phyloP scores from a whole-genome alignment of 2,888 invertebrate species.

The Calameuta pallipes region DNA sequence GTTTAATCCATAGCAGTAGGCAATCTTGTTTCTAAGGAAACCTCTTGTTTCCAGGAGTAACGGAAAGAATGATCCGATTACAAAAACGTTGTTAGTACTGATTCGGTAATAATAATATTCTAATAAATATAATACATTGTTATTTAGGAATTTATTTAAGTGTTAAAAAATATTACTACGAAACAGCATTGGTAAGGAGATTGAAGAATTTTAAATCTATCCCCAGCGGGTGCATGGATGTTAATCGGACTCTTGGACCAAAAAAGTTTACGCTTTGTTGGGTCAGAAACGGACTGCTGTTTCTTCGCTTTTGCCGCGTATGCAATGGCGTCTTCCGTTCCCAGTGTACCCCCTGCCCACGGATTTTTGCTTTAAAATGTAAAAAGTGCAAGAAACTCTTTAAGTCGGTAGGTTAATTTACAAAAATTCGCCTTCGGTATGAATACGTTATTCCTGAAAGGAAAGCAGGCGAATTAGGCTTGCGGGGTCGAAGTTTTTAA shows the following conservation, averaged over 20 bases:
- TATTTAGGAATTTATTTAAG: background rate
- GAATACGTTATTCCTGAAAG: background rate
- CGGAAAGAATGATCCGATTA: background rate
- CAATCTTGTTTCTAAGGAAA: background rate
- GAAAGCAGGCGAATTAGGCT: background rate
- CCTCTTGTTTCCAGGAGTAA: background rate
- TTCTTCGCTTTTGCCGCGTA: conserved; percentile 27
- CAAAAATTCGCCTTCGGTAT: background rate
- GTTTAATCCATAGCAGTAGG: background rate
- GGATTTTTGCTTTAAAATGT: conserved; percentile 26
- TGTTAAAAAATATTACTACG: background rate
- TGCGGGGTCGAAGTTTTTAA: background rate
- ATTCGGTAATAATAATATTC: background rate
- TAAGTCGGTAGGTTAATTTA: background rate
- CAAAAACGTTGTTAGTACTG: background rate
- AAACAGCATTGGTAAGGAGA: background rate
- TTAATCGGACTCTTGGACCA: background rate
- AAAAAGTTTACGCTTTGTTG: background rate
- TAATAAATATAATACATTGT: background rate
- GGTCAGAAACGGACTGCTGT: background rate
- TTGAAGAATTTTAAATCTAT: background rate
- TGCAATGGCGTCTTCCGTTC: conserved; percentile 47
- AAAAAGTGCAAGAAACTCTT: conserved; percentile 38
- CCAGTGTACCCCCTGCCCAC: conserved; percentile 5
- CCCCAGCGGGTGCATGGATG: background rate